These are phyloP conservation scores for Ochropleura plecta DNA, from an alignment of 2,888 invertebrate genomes.

Conservation along the genomic window DNA sequence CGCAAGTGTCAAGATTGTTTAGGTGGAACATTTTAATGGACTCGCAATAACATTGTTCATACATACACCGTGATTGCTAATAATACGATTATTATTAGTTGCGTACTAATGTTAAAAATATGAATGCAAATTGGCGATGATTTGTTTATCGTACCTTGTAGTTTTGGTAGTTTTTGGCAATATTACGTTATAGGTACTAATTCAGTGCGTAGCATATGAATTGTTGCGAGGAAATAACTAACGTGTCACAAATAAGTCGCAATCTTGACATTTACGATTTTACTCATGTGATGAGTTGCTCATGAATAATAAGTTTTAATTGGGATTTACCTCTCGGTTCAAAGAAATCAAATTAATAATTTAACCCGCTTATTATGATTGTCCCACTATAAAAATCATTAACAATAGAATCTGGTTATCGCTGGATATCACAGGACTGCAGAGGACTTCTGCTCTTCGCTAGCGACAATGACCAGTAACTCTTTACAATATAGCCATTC, in stretches of 20 bases:
- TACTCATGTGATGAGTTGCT: constrained; percentile 8
- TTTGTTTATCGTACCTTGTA: constrained; percentile 33
- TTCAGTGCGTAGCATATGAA: neutral
- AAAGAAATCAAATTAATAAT: neutral
- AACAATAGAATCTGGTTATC: neutral
- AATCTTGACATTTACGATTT: neutral
- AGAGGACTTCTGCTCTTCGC: neutral
- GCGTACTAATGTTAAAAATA: constrained; percentile 47
- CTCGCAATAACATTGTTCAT: constrained; percentile 77
- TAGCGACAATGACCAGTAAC: neutral
- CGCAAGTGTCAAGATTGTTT: constrained; percentile 84
- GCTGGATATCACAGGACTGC: neutral
- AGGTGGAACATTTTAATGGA: constrained; percentile 75
- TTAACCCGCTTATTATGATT: neutral
- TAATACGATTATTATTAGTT: constrained; percentile 84
- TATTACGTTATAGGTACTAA: neutral
- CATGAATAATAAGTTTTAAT: constrained; percentile 16
- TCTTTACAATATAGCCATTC: neutral
- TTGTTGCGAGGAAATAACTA: neutral
- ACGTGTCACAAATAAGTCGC: constrained; percentile 8
- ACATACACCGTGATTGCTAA: constrained; percentile 80
- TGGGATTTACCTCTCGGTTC: neutral
- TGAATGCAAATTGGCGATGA: constrained; percentile 55
- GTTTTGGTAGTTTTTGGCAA: constrained; percentile 21
- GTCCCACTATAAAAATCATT: neutral